Conservation (phyloP, 2,113 vertebrate genomes). For the Ammodytes marinus region DNA sequence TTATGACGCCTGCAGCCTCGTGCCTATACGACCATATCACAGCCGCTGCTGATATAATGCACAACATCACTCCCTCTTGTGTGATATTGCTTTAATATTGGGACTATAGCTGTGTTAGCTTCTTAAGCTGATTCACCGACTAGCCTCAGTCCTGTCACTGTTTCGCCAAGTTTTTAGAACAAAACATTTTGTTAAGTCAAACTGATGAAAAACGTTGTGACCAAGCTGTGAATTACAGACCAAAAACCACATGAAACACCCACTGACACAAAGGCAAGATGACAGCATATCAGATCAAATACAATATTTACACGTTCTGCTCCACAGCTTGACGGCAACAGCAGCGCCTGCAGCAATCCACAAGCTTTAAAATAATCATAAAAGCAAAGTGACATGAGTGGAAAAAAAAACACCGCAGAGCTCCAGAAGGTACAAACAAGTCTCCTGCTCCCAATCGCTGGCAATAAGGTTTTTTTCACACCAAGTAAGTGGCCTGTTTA, state of each 20-base stretch:
- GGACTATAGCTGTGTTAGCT: no score
- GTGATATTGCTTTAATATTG: no score
- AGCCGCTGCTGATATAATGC: no score
- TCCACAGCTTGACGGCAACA: background rate
- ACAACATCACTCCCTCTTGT: no score
- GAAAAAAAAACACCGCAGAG: slow-evolving; percentile 1
- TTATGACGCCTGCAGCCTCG: no score
- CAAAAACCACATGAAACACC: background rate
- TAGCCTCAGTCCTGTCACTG: no score
- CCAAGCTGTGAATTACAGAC: no score
- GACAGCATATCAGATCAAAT: background rate
- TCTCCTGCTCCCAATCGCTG: background rate
- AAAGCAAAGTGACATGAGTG: background rate
- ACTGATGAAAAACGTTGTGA: no score
- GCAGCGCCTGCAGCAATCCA: slow-evolving; percentile 2
- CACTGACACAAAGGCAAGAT: background rate
- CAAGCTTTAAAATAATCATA: slow-evolving; percentile 19
- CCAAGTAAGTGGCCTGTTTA: slow-evolving; percentile 35
- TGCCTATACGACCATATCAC: no score
- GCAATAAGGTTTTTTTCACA: slow-evolving; percentile 33
- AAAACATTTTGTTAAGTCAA: background rate
- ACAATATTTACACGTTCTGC: slow-evolving; percentile 16
- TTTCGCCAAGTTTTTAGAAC: no score
- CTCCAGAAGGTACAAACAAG: slow-evolving; percentile 5
- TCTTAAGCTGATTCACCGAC: no score